Conservation (phyloP, 2,888 invertebrate genomes). For the Drosophila prolongata region DNA sequence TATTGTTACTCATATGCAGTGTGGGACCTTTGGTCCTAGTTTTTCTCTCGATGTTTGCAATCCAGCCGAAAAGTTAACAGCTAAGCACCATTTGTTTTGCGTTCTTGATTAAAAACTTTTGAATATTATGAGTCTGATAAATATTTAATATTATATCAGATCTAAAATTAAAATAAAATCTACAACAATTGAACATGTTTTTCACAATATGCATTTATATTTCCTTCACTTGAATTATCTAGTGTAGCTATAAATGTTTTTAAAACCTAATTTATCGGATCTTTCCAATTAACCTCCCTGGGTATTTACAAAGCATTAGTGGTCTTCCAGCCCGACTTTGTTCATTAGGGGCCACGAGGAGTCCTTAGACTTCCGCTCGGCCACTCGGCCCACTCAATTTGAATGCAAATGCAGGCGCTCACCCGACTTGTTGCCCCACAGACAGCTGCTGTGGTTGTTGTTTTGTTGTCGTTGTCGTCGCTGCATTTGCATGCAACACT, state of each 20-base stretch:
- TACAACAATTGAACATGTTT: too few relatives aligned
- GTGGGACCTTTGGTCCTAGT: slow-evolving; percentile 37
- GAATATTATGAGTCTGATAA: too few relatives aligned
- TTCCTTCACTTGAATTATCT: too few relatives aligned
- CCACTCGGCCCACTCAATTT: slow-evolving; percentile 31
- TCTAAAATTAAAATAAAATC: too few relatives aligned
- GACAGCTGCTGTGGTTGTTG: slow-evolving; percentile 16
- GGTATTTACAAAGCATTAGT: slow-evolving; percentile 13
- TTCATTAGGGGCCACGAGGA: slow-evolving; percentile 52
- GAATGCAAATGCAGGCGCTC: slow-evolving; percentile 45
- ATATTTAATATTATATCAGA: too few relatives aligned
- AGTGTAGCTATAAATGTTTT: too few relatives aligned
- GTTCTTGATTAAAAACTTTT: too few relatives aligned
- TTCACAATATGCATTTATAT: too few relatives aligned
- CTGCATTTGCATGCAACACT: slow-evolving; percentile 71
- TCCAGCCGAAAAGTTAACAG: neutral
- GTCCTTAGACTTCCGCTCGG: slow-evolving; percentile 2
- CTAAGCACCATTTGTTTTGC: too few relatives aligned
- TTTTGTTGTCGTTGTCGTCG: slow-evolving; percentile 43
- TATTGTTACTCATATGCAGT: slow-evolving; percentile 59
- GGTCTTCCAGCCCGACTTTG: slow-evolving; percentile 25
- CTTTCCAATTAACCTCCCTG: slow-evolving; percentile 16
- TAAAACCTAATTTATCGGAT: neutral
- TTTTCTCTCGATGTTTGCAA: slow-evolving; percentile 38
- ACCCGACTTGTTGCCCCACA: slow-evolving; percentile 14